Evolutionary conservation across 2,797 vertebrate genomes (phyloP).

Genomic region (Heteromormyrus szaboi): DNA sequence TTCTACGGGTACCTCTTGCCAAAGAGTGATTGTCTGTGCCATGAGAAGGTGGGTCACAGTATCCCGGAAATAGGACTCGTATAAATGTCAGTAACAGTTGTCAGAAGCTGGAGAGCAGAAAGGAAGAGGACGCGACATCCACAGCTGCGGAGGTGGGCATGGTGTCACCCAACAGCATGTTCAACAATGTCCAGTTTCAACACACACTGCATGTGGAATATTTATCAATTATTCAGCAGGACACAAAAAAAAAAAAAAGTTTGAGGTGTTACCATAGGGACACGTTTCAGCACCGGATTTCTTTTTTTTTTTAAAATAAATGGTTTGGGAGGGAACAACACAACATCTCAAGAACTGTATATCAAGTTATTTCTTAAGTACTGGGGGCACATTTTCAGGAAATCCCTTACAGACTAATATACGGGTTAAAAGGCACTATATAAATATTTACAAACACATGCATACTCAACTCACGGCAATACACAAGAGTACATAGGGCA

Average conservation of each 20-base stretch:
- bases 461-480: conserved; percentile 33
- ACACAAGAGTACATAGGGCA: conserved; percentile 25
- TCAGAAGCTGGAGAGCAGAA: not conserved
- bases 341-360: conserved; percentile 44
- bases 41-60: not conserved
- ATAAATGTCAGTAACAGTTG: not conserved
- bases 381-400: conserved; percentile 38
- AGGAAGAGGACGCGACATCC: not conserved
- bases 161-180: not conserved
- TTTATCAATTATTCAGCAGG: not conserved
- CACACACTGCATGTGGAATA: not conserved
- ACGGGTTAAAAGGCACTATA: conserved; percentile 66
- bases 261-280: conserved; percentile 14
- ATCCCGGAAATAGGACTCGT: not conserved
- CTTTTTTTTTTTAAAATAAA: not conserved
- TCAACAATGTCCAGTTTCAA: conserved; percentile 9
- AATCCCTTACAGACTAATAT: conserved; percentile 56
- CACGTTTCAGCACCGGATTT: conserved; percentile 1
- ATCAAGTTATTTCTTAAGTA: conserved; percentile 40
- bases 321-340: conserved; percentile 32
- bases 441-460: conserved; percentile 60
- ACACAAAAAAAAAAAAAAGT: not conserved
- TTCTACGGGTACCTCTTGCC: not conserved
- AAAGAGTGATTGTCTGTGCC: conserved; percentile 25
- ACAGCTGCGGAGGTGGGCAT: not conserved